A percentile compares a stretch with the other conserved stretches of the same genome.
Conservation (phyloP, 2,113 vertebrate species). For the Neogobius melanostomus region DNA sequence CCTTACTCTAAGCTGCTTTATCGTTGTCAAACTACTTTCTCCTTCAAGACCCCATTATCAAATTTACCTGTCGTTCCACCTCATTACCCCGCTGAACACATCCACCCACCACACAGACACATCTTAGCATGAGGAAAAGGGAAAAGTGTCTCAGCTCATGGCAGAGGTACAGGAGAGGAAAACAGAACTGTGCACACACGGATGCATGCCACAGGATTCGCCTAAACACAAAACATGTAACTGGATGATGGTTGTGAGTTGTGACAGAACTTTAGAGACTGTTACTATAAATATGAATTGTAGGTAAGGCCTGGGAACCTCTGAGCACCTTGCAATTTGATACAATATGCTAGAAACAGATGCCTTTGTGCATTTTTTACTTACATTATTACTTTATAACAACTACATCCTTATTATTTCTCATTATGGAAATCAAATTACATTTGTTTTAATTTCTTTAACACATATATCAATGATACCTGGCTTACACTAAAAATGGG, state of each 20-base stretch:
- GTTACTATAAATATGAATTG: neutral
- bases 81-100: slow-evolving; percentile 34
- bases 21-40: slow-evolving; percentile 42
- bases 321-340: too few relatives aligned
- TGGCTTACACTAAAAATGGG: too few relatives aligned
- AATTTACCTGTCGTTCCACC: slow-evolving; percentile 42
- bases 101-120: slow-evolving; percentile 41
- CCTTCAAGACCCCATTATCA: slow-evolving; percentile 45
- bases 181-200: slow-evolving; percentile 30
- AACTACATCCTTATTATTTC: too few relatives aligned
- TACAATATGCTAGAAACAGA: too few relatives aligned
- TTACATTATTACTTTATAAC: too few relatives aligned
- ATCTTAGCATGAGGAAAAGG: slow-evolving; percentile 48
- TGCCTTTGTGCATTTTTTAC: too few relatives aligned
- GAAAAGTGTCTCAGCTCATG: slow-evolving; percentile 50
- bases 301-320: neutral
- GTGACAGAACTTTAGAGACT: neutral
- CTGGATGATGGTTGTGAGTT: neutral
- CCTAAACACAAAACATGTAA: slow-evolving; percentile 21
- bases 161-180: slow-evolving; percentile 34
- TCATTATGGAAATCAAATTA: too few relatives aligned
- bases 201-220: slow-evolving; percentile 15
- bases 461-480: too few relatives aligned
- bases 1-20: slow-evolving; percentile 49
- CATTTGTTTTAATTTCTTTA: too few relatives aligned